These are phyloP conservation scores for Corydoras maculifer DNA, from an alignment of 2,113 vertebrate genomes.

Conservation along the genomic window DNA sequence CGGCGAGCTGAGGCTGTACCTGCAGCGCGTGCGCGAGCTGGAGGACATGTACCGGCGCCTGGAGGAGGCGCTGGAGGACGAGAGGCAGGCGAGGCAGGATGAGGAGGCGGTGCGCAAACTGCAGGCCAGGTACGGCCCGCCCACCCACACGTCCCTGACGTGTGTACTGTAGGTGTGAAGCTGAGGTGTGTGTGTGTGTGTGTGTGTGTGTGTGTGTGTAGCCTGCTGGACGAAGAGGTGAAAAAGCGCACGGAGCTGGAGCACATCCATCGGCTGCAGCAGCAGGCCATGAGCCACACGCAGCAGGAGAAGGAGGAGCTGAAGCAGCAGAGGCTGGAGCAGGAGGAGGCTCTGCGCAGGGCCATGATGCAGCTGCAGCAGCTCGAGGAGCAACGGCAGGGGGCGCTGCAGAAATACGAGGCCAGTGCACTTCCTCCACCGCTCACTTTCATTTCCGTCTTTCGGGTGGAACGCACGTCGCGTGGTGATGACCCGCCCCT, in stretches of 20 bases:
- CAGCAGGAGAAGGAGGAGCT: conserved; percentile 89
- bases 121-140: conserved; percentile 74
- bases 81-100: conserved; percentile 81
- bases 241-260: conserved; percentile 82
- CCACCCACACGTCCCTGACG: background rate
- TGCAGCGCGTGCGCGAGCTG: conserved; percentile 82
- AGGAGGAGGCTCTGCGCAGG: conserved; percentile 76
- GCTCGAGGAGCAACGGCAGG: conserved; percentile 80
- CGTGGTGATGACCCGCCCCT: no score
- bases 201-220: conserved; percentile 45
- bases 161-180: background rate
- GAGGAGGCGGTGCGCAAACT: conserved; percentile 85
- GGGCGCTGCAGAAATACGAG: conserved; percentile 85
- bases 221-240: conserved; percentile 86
- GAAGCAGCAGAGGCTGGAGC: conserved; percentile 73
- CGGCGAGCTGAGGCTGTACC: conserved; percentile 85
- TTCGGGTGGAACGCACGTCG: no score
- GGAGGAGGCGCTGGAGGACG: conserved; percentile 86
- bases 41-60: conserved; percentile 87
- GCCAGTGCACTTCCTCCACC: conserved; percentile 50
- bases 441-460: background rate
- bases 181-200: conserved; percentile 11
- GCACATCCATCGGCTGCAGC: conserved; percentile 82
- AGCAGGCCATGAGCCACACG: conserved; percentile 77
- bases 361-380: conserved; percentile 82